These are phyloP conservation scores for Leptonema lineaticorne DNA, from an alignment of 1,140 invertebrate species.

Conservation along the genomic window DNA sequence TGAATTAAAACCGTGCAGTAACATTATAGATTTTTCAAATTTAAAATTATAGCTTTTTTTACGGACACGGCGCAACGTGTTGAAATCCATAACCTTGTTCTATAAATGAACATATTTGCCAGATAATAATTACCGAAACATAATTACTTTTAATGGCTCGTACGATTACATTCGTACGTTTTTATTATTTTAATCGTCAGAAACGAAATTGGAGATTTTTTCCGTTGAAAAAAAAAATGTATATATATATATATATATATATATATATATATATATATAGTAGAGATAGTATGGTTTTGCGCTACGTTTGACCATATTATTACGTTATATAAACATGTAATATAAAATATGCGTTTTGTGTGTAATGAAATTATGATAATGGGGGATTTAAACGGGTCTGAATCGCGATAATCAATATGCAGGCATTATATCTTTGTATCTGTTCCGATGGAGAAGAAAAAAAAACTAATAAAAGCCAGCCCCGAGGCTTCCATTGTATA, in stretches of 20 bases:
- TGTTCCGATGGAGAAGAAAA: constrained; percentile 1
- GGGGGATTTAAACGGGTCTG: constrained; percentile 14
- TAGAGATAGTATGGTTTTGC: too few species aligned
- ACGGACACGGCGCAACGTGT: background rate
- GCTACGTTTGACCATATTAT: too few species aligned
- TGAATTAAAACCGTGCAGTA: background rate
- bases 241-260: background rate
- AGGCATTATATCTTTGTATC: constrained; percentile 19
- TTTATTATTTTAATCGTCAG: too few species aligned
- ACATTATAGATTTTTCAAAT: background rate
- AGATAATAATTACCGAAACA: background rate
- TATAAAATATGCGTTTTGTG: background rate
- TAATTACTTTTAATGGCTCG: background rate
- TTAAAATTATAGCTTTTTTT: background rate
- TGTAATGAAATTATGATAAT: constrained; percentile 18
- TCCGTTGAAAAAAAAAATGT: background rate
- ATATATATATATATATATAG: background rate
- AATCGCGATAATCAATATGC: constrained; percentile 24
- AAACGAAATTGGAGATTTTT: too few species aligned
- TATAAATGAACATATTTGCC: background rate
- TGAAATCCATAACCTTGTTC: constrained; percentile 5
- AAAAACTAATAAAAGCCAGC: constrained; percentile 30
- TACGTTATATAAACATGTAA: too few species aligned
- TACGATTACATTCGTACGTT: background rate
- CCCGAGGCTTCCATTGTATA: constrained; percentile 25